Evolutionary conservation across 1,140 invertebrate genomes (phyloP), one percentile per base, ranked within the genome.

Genomic region (Euwallacea similis): DNA sequence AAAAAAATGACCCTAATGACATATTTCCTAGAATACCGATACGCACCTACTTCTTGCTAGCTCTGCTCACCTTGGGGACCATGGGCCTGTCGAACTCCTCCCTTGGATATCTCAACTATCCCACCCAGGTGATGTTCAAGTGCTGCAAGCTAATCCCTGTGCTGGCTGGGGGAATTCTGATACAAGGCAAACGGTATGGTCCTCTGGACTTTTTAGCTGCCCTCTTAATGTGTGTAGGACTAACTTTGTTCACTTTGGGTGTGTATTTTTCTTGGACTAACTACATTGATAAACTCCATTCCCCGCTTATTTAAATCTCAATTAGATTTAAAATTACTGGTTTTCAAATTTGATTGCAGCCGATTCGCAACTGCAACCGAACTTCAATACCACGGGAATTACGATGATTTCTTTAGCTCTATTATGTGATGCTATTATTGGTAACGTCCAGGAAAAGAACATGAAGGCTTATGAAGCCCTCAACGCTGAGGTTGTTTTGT

Each of bases 101-200:
- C 7, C 84, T 98, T n/a, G 95, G 92, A 53, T 97, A 97, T 82
- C 83, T 98, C 0, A 98, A 98, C 82, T 98, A 98, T 83, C 96
- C 97, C 15, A 96, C 94, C 1, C 87, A 92, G 83, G 89, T 96
- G n/a, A 95, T 96, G 75, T 96, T 96, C 79, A 96, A 96, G 83
- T 97, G 95, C 80, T 98, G 97, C 79, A 98, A 98, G 84, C 85
- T 98, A 0, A 96, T 98, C 76, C 97, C 97, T 3, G 96, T 98
- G 0, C 86, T 98, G 75, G 88, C 96, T 72, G 96, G 96, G 55
- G 93, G 94, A 72, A 92, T 97, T 74, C 75, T 98, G 16, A 97
- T 98, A 79, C 91, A 97, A 85, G 89, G 91, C 75, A 98, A 97
- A 83, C 88, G 87, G 74, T 97, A 96, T 82, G 89, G 89, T 15